phyloP scores from a whole-genome alignment of 1,140 invertebrate species.

The Cotesia vestalis region DNA sequence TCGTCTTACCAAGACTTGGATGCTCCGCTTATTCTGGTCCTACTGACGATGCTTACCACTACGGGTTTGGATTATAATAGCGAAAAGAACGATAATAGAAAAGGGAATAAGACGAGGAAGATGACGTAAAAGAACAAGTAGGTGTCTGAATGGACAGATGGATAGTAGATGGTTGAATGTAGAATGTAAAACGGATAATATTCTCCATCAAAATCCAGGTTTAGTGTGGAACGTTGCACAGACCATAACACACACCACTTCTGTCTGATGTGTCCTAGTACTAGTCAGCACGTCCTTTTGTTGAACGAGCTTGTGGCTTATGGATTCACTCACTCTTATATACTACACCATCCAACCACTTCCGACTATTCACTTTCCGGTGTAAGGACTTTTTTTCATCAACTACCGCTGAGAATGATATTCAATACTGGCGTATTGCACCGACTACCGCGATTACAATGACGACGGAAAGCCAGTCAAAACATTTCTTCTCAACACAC shows the following conservation, averaged over 20 bases:
- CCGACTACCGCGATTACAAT: not conserved
- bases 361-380: constrained; percentile 14
- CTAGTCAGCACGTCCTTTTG: constrained; percentile 25
- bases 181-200: constrained; percentile 31
- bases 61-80: not conserved
- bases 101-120: constrained; percentile 11
- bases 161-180: no score
- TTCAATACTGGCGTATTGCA: constrained; percentile 17
- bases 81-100: not conserved
- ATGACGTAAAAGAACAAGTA: constrained; percentile 6
- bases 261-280: constrained; percentile 8
- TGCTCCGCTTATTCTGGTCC: no score
- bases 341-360: not conserved
- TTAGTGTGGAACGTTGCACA: constrained; percentile 6
- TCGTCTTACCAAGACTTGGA: constrained; percentile 14
- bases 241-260: not conserved
- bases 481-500: not conserved
- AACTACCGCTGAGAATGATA: constrained; percentile 1
- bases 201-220: constrained; percentile 19
- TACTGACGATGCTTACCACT: not conserved
- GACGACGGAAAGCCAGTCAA: no score
- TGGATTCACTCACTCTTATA: constrained; percentile 1
- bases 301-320: constrained; percentile 21
- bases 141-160: not conserved
- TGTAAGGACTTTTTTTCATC: constrained; percentile 16